A percentile compares a stretch with the other conserved stretches of the same genome.
phyloP scores from a whole-genome alignment of 2,888 invertebrate genomes.

The Pterostichus niger region DNA sequence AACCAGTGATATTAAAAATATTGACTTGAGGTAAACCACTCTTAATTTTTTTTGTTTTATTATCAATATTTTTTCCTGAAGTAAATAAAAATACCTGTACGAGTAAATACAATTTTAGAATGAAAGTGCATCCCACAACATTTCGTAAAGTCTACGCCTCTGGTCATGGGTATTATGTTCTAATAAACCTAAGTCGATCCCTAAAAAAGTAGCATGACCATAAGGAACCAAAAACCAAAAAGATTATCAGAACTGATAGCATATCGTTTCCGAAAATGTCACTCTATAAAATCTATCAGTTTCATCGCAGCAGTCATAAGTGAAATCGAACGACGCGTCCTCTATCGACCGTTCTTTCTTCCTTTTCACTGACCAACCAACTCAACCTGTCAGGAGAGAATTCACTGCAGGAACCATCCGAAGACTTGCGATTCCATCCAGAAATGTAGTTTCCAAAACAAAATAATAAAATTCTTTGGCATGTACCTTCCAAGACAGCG shows the following conservation, averaged over 20 bases:
- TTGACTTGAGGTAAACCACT: too few relatives aligned
- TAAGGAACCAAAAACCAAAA: neutral
- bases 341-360: constrained; percentile 25
- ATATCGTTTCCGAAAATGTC: constrained; percentile 11
- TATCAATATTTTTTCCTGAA: too few relatives aligned
- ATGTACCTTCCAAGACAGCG: neutral
- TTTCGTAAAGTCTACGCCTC: too few relatives aligned
- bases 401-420: neutral
- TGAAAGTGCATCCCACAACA: too few relatives aligned
- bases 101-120: too few relatives aligned
- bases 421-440: neutral
- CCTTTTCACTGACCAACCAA: constrained; percentile 27
- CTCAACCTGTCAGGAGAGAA: constrained; percentile 13
- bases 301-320: constrained; percentile 35
- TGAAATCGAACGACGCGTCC: constrained; percentile 35
- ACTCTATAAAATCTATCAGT: constrained; percentile 36
- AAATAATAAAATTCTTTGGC: constrained; percentile 27
- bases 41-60: too few relatives aligned
- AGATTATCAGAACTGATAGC: neutral
- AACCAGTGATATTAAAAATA: too few relatives aligned
- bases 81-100: too few relatives aligned
- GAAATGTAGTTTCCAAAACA: constrained; percentile 30
- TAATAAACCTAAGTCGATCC: too few relatives aligned
- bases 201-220: neutral
- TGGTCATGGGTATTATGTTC: too few relatives aligned